These are phyloP conservation scores for Lytechinus pictus DNA, from an alignment of 35 echinoderm and acorn worm genomes.

Conservation along the genomic window DNA sequence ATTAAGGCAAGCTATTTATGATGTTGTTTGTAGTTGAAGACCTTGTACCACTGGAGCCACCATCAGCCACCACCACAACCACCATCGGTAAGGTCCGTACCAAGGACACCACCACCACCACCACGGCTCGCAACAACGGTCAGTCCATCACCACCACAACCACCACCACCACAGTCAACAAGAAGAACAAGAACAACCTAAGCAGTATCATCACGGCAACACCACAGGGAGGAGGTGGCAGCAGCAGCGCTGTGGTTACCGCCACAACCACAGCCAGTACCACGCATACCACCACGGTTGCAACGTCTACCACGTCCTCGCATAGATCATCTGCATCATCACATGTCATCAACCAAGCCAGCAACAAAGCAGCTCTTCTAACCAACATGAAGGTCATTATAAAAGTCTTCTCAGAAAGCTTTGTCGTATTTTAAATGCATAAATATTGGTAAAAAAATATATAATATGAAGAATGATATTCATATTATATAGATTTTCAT, in stretches of 20 bases:
- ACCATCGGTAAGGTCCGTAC: conserved; percentile 84
- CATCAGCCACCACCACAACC: conserved; percentile 93
- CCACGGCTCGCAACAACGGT: conserved; percentile 39
- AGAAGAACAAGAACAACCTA: conserved; percentile 43
- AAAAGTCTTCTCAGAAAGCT: too few species aligned
- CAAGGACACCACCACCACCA: conserved; percentile 63
- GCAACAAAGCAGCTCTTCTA: conserved; percentile 14
- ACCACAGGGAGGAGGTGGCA: conserved; percentile 33
- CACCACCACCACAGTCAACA: conserved; percentile 46
- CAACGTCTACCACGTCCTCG: conserved; percentile 51
- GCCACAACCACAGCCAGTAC: conserved; percentile 54
- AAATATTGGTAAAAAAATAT: too few species aligned
- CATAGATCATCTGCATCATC: conserved; percentile 30
- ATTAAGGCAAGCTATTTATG: not conserved
- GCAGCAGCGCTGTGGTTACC: conserved; percentile 30
- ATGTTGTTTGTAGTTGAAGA: conserved; percentile 81
- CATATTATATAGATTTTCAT: too few species aligned
- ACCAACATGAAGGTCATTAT: conserved; percentile 11
- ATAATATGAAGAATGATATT: too few species aligned
- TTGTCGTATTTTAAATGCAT: too few species aligned
- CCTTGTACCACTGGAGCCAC: conserved; percentile 83
- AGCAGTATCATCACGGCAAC: conserved; percentile 36
- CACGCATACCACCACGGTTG: conserved; percentile 43
- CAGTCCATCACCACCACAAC: conserved; percentile 61
- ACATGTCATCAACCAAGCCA: conserved; percentile 33